These are phyloP conservation scores for Dryadula phaetusa DNA, from an alignment of 2,888 invertebrate genomes.

Conservation along the genomic window DNA sequence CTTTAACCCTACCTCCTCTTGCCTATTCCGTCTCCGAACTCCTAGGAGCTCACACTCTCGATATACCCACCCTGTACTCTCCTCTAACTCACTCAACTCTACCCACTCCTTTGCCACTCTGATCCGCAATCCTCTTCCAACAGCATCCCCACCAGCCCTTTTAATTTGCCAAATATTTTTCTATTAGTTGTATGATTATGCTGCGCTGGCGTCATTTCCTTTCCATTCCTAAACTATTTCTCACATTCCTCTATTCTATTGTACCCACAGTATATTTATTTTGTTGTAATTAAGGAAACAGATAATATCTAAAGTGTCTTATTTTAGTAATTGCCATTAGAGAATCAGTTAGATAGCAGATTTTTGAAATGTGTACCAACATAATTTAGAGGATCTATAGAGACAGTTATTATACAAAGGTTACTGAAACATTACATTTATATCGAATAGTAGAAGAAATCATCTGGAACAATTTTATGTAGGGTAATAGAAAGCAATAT, in stretches of 20 bases:
- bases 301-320: slow-evolving; percentile 81
- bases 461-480: slow-evolving; percentile 75
- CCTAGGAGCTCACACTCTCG: slow-evolving; percentile 88
- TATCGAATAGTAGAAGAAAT: slow-evolving; percentile 62
- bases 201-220: slow-evolving; percentile 53
- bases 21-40: slow-evolving; percentile 81
- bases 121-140: slow-evolving; percentile 81
- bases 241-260: slow-evolving; percentile 73
- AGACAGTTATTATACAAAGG: slow-evolving; percentile 61
- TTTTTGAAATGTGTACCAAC: slow-evolving; percentile 77
- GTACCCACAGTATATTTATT: slow-evolving; percentile 62
- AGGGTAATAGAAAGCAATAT: slow-evolving; percentile 75
- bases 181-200: slow-evolving; percentile 23
- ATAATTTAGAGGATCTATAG: slow-evolving; percentile 70
- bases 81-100: slow-evolving; percentile 88
- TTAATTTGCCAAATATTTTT: slow-evolving; percentile 51
- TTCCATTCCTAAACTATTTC: slow-evolving; percentile 68
- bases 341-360: slow-evolving; percentile 77
- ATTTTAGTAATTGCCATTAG: slow-evolving; percentile 82
- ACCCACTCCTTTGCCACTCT: slow-evolving; percentile 78
- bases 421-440: slow-evolving; percentile 61
- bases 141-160: slow-evolving; percentile 80
- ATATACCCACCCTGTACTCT: slow-evolving; percentile 88
- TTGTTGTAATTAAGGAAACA: slow-evolving; percentile 70
- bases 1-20: slow-evolving; percentile 73